phyloP scores from a whole-genome alignment of 1,140 invertebrate genomes.

The Papilio glaucus region DNA sequence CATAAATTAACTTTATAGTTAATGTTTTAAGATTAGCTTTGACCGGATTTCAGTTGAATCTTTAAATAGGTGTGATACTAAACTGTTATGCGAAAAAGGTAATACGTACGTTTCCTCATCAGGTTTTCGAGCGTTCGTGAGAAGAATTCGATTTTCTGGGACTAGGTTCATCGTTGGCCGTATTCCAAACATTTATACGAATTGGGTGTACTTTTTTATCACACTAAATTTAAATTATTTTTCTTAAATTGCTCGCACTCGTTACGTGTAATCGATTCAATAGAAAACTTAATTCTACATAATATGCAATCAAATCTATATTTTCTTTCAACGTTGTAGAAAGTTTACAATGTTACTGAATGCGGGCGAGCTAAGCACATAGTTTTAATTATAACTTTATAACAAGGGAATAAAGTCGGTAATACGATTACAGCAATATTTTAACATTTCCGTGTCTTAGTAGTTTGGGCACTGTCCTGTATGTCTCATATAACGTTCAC shows the following conservation, averaged over 20 bases:
- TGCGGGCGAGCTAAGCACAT: not conserved
- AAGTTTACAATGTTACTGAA: not conserved
- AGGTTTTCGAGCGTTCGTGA: constrained; percentile 23
- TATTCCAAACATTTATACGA: not conserved
- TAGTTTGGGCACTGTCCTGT: constrained; percentile 5
- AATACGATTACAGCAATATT: not conserved
- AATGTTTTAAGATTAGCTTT: too few species aligned
- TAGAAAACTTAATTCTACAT: constrained; percentile 27
- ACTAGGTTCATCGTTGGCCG: constrained; percentile 29
- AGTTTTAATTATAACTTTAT: constrained; percentile 2
- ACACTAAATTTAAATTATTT: not conserved
- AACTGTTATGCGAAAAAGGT: constrained; percentile 7
- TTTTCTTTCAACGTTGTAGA: constrained; percentile 34
- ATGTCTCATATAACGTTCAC: constrained; percentile 45
- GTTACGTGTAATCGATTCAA: constrained; percentile 15
- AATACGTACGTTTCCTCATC: constrained; percentile 40
- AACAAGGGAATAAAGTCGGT: not conserved
- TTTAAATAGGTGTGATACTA: too few species aligned
- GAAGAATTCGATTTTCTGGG: constrained; percentile 29
- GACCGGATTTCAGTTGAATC: too few species aligned
- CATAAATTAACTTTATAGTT: too few species aligned
- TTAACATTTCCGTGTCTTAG: not conserved
- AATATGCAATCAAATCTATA: constrained; percentile 33
- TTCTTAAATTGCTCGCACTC: not conserved
- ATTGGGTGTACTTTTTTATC: not conserved